Base-by-base conservation (phyloP, 2,888 invertebrate species). In the Eulithis testata region DNA sequence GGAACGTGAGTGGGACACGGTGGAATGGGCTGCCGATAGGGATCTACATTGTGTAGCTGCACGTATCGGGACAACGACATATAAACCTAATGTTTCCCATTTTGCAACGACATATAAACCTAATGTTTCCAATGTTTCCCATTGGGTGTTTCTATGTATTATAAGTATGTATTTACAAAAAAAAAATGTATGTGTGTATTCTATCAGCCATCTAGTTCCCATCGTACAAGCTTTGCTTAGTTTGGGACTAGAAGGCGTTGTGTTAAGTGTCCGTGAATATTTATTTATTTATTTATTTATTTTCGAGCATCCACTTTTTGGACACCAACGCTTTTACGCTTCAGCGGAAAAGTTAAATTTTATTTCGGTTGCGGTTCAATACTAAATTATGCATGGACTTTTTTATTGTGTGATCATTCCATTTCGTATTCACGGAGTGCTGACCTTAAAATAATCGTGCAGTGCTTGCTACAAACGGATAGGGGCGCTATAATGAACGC, bases 1-100 rank as follows among this genome's bases (percentile, higher is more conserved):
- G 58, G 57, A 21, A 58, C 55, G 60, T 53, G 21, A 11, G 52
- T 51, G 60, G 58, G 45, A 68, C 50, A 57, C 61, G 60, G 27
- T 50, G 66, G 66, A 75, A 74, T 61, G 71, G 68, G 69, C 63
- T 68, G 68, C 69, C 78, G 85, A 84, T 83, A 78, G 63, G 78
- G 72, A 83, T 84, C 81, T 81, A 77, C 75, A 77, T 76, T 77
- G 83, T 60, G 71, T 21, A 21, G 68, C 74, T 75, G 71, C 73
- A 74, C 69, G 73, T 76, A 77, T 78, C 77, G 80, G 75, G 70
- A 76, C 77, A 75, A 75, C 71, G 77, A 68, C 43, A 70, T 58
- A 76, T 77, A 78, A 66, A 73, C 73, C 71, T 76, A 70, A 80
- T 74, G 72, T 72, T 76, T 77, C 74, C 66, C 74, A 78, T 76